A percentile compares a stretch with the other conserved stretches of the same genome.
These are phyloP conservation scores for Lydus trimaculatus DNA, from an alignment of 2,888 invertebrate genomes.

Conservation along the genomic window DNA sequence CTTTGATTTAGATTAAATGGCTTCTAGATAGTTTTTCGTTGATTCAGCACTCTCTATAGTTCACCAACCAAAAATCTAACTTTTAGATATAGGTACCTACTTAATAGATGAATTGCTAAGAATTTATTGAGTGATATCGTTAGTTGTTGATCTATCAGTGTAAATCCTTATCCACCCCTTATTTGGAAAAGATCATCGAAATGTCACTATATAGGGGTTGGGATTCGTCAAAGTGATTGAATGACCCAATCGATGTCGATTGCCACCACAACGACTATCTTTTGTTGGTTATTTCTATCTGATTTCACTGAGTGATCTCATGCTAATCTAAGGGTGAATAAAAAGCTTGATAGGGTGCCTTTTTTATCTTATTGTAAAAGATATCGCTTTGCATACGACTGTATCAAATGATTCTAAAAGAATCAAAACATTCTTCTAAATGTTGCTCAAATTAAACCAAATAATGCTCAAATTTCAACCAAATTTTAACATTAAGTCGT, in stretches of 20 bases:
- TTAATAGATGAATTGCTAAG: background rate
- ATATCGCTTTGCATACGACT: background rate
- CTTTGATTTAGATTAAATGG: constrained; percentile 45
- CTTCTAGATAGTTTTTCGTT: constrained; percentile 39
- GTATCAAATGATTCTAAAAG: background rate
- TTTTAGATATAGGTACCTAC: too few relatives aligned
- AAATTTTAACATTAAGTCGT: background rate
- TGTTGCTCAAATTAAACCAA: background rate
- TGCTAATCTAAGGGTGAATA: constrained; percentile 22
- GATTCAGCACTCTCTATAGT: too few relatives aligned
- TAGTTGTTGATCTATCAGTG: constrained; percentile 28
- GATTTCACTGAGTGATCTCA: constrained; percentile 21
- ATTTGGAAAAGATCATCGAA: constrained; percentile 22
- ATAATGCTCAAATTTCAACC: background rate
- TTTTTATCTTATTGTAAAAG: constrained; percentile 21
- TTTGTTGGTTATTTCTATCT: constrained; percentile 25
- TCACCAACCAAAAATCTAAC: too few relatives aligned
- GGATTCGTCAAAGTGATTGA: constrained; percentile 21
- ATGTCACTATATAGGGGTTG: constrained; percentile 18
- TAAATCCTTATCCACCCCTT: constrained; percentile 33
- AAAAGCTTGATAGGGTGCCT: constrained; percentile 6
- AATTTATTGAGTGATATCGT: background rate
- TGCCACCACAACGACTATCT: constrained; percentile 15
- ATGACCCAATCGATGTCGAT: constrained; percentile 21
- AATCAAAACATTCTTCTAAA: background rate